Evolutionary conservation across 2,888 invertebrate genomes (phyloP).

Genomic region (Folsomia manolachei): DNA sequence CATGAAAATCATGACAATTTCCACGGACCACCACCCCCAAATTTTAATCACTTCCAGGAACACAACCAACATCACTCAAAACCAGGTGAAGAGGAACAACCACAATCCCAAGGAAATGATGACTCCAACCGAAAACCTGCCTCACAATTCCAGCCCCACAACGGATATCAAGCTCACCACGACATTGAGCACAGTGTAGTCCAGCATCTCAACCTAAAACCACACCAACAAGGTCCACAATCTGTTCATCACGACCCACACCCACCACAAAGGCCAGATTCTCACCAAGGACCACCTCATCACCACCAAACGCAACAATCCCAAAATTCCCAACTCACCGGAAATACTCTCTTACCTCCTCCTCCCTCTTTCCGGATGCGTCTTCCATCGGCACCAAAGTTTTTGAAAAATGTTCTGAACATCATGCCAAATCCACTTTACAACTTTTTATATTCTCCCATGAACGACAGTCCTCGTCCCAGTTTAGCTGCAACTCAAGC

Average conservation of each 20-base stretch:
- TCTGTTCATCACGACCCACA: slow-evolving; percentile 4
- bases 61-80: background rate
- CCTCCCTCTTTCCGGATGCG: background rate
- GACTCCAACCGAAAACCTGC: background rate
- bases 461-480: background rate
- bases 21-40: background rate
- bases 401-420: background rate
- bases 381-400: background rate
- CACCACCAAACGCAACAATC: background rate
- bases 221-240: background rate
- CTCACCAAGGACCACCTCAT: slow-evolving; percentile 14
- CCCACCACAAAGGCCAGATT: background rate
- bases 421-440: background rate
- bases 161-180: slow-evolving; percentile 21
- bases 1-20: background rate
- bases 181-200: no score
- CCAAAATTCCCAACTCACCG: slow-evolving; percentile 2
- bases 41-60: no score
- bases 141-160: background rate
- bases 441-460: background rate
- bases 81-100: background rate
- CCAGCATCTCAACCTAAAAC: background rate
- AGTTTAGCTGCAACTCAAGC: no score
- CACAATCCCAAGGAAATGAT: background rate
- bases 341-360: background rate